Evolutionary conservation across 2,888 invertebrate species (phyloP).

Genomic region (Ganaspis brasiliensis): DNA sequence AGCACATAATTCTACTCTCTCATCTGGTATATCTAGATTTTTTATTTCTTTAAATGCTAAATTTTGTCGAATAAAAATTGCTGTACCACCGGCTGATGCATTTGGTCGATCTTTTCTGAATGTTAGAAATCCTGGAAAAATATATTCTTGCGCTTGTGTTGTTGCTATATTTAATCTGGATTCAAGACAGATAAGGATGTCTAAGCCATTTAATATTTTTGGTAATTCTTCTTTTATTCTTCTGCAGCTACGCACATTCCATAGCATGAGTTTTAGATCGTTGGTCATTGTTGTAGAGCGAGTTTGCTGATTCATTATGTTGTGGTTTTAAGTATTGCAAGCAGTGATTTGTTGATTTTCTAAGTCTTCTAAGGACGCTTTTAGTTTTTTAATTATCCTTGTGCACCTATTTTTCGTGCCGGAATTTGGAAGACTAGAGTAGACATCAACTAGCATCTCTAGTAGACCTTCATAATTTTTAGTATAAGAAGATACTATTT

Average conservation of each 20-base stretch:
- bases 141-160: background rate
- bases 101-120: background rate
- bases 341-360: too few species aligned
- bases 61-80: background rate
- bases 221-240: too few species aligned
- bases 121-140: slow-evolving; percentile 6
- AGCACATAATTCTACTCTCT: slow-evolving; percentile 20
- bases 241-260: too few species aligned
- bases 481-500: background rate
- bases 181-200: too few species aligned
- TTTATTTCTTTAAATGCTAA: background rate
- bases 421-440: slow-evolving; percentile 17
- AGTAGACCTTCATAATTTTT: background rate
- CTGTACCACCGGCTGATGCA: slow-evolving; percentile 16
- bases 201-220: too few species aligned
- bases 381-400: slow-evolving; percentile 43
- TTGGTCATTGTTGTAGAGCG: too few species aligned
- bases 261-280: too few species aligned
- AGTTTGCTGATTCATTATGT: too few species aligned
- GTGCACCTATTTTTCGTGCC: slow-evolving; percentile 33
- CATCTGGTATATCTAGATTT: background rate
- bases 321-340: too few species aligned
- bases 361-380: background rate
- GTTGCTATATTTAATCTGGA: too few species aligned
- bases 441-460: slow-evolving; percentile 21